These are phyloP conservation scores for Poliocrania exsul DNA, from an alignment of 2,797 vertebrate genomes.

Conservation along the genomic window DNA sequence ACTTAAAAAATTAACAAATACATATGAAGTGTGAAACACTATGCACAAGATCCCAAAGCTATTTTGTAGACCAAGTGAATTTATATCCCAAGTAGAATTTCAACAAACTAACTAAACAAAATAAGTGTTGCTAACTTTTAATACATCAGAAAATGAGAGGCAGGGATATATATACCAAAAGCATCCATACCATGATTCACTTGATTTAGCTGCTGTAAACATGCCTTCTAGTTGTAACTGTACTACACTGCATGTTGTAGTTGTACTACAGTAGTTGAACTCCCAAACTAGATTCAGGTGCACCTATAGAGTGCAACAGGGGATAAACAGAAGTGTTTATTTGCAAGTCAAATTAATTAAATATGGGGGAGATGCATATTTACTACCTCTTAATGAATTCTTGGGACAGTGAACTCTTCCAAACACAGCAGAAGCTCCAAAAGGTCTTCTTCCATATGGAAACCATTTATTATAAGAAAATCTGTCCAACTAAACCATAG, in stretches of 20 bases:
- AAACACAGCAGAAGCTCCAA: neutral
- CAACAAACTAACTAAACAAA: neutral
- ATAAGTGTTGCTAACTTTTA: neutral
- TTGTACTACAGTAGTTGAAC: neutral
- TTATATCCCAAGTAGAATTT: neutral
- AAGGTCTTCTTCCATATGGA: neutral
- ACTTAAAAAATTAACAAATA: neutral
- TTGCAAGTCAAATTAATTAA: neutral
- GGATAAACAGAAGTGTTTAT: neutral
- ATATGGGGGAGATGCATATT: neutral
- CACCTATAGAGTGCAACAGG: neutral
- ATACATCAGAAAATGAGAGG: neutral
- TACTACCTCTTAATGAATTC: neutral
- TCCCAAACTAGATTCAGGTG: neutral
- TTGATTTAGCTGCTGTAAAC: neutral
- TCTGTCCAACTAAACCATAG: neutral
- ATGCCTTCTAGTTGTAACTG: neutral
- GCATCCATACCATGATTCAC: fast-evolving
- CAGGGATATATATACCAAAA: neutral
- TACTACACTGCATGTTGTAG: no score
- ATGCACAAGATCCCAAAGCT: neutral
- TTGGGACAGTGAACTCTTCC: neutral
- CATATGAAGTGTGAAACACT: fast-evolving
- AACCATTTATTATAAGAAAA: neutral
- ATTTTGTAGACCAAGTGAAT: neutral